phyloP scores from a whole-genome alignment of 37 sponge, comb jelly and placozoan genomes.

The Oopsacas minuta region DNA sequence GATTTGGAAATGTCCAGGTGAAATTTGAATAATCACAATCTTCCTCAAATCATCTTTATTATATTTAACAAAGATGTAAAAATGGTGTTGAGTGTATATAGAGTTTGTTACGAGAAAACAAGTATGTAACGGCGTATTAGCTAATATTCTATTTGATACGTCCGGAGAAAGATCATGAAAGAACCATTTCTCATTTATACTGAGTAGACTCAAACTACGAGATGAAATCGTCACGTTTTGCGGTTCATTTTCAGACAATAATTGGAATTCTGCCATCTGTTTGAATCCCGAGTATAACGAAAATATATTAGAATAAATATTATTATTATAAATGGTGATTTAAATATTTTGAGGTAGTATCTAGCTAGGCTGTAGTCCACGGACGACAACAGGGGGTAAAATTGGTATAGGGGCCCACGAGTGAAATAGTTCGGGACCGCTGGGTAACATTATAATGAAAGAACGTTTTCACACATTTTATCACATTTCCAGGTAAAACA shows the following conservation, averaged over 20 bases:
- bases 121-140: not conserved
- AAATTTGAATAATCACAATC: not conserved
- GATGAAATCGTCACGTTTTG: not conserved
- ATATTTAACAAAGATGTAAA: not conserved
- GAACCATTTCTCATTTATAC: conserved; percentile 8
- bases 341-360: too few relatives aligned
- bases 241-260: not conserved
- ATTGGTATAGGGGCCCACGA: too few relatives aligned
- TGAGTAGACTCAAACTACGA: not conserved
- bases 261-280: not conserved
- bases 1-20: not conserved
- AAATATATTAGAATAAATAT: too few relatives aligned
- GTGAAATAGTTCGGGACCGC: too few relatives aligned
- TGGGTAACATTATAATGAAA: too few relatives aligned
- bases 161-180: conserved; percentile 2
- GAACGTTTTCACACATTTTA: too few relatives aligned
- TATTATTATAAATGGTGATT: too few relatives aligned
- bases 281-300: too few relatives aligned
- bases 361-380: too few relatives aligned
- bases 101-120: not conserved
- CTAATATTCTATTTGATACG: not conserved
- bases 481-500: too few relatives aligned
- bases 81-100: not conserved
- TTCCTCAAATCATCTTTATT: not conserved
- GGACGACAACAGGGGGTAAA: too few relatives aligned